These are phyloP conservation scores for Sphecodes monilicornis DNA, from an alignment of 2,888 invertebrate species.

Conservation along the genomic window DNA sequence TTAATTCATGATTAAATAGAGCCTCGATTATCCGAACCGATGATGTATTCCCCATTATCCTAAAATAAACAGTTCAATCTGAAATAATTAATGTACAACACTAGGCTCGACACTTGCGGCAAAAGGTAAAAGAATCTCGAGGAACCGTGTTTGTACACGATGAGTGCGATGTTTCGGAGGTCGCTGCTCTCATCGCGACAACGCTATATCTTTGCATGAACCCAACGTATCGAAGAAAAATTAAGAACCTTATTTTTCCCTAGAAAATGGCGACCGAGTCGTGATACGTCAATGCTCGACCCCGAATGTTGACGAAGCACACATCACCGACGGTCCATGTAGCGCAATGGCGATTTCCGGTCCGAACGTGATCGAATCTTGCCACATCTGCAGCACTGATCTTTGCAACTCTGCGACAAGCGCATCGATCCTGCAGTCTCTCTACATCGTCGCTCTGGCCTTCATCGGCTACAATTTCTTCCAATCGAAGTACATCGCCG, in stretches of 20 bases:
- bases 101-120: too few relatives aligned
- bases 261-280: conserved; percentile 76
- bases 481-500: conserved; percentile 50
- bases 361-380: conserved; percentile 76
- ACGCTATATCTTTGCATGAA: too few relatives aligned
- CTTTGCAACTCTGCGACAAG: conserved; percentile 79
- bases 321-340: conserved; percentile 77
- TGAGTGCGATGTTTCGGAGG: too few relatives aligned
- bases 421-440: conserved; percentile 67
- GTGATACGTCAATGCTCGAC: conserved; percentile 77
- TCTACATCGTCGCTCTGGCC: conserved; percentile 66
- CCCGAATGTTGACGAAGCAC: conserved; percentile 77
- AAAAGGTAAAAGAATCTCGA: too few relatives aligned
- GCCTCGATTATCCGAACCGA: too few relatives aligned
- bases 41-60: too few relatives aligned
- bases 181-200: too few relatives aligned
- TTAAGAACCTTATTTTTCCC: conserved; percentile 7
- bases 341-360: conserved; percentile 57
- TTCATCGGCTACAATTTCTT: conserved; percentile 64
- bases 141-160: too few relatives aligned
- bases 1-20: too few relatives aligned
- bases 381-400: conserved; percentile 80
- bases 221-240: not conserved
- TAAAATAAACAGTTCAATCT: too few relatives aligned
- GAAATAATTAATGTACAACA: too few relatives aligned